Percentiles rank a stretch among this genome's conserved stretches.
phyloP scores from a whole-genome alignment of 1,140 invertebrate species.

The Penaeus vannamei region DNA sequence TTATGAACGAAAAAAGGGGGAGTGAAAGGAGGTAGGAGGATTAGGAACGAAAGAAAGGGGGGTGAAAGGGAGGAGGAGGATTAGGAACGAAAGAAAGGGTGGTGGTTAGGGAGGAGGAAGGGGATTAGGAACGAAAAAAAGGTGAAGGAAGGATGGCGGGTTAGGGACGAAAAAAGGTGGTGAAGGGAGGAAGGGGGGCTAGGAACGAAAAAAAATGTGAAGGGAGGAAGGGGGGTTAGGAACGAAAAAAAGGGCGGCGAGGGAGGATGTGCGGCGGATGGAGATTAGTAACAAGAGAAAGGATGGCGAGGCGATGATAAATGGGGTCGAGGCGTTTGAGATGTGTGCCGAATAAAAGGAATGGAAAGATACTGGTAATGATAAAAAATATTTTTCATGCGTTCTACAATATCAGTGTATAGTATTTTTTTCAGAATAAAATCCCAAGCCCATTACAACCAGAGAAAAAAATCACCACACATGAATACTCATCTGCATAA shows the following conservation, averaged over 20 bases:
- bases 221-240: no score
- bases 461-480: no score
- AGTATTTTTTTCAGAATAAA: no score
- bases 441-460: no score
- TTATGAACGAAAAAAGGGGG: background rate
- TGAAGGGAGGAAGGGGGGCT: no score
- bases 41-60: background rate
- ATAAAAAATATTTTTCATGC: background rate
- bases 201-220: no score
- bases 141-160: slow-evolving; percentile 26
- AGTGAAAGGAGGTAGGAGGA: background rate
- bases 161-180: slow-evolving; percentile 13
- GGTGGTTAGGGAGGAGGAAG: slow-evolving; percentile 21
- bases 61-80: slow-evolving; percentile 6
- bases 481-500: no score
- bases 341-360: slow-evolving; percentile 19
- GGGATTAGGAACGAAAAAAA: slow-evolving; percentile 10
- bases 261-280: no score
- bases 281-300: background rate
- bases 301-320: background rate
- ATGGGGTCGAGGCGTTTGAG: no score
- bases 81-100: background rate
- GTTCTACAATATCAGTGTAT: no score
- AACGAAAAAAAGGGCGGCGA: no score
- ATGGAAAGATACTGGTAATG: background rate